Conservation (phyloP, 2,797 vertebrate genomes). For the Acridotheres tristis region DNA sequence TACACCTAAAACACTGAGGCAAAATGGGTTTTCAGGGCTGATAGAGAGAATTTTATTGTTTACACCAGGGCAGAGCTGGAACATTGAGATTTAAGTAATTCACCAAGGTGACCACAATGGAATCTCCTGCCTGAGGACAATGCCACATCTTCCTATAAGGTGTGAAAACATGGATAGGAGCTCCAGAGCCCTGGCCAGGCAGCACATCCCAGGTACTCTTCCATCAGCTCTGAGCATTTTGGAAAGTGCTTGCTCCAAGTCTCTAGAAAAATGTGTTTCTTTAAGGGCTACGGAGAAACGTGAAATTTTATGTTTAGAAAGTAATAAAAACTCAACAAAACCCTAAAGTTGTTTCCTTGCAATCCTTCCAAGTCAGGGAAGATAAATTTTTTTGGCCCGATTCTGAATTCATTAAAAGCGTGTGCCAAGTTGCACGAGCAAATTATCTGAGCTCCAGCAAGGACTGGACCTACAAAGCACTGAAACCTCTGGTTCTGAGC, state of each 20-base stretch:
- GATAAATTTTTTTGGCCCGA: slow-evolving; percentile 13
- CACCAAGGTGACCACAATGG: background rate
- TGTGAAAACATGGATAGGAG: accelerated
- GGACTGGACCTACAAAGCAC: slow-evolving; percentile 23
- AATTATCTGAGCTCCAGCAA: slow-evolving; percentile 37
- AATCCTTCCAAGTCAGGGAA: slow-evolving; percentile 42
- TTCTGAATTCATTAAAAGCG: slow-evolving; percentile 20
- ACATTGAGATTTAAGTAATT: background rate
- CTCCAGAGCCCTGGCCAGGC: background rate
- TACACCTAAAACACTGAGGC: background rate
- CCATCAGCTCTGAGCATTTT: background rate
- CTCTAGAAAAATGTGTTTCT: background rate
- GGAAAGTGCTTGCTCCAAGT: background rate
- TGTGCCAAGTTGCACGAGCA: slow-evolving; percentile 17
- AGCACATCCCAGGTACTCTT: background rate
- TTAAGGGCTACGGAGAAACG: background rate
- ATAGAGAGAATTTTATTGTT: background rate
- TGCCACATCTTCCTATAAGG: background rate
- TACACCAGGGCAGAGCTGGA: background rate
- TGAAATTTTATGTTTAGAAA: slow-evolving; percentile 41
- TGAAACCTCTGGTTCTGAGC: slow-evolving; percentile 21
- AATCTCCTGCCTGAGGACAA: background rate
- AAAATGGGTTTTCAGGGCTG: background rate
- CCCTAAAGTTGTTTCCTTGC: slow-evolving; percentile 15
- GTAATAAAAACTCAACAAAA: background rate